Percentiles rank a stretch among this genome's conserved stretches.
phyloP scores from a whole-genome alignment of 2,888 invertebrate genomes.

The Drosophila nigricruria region DNA sequence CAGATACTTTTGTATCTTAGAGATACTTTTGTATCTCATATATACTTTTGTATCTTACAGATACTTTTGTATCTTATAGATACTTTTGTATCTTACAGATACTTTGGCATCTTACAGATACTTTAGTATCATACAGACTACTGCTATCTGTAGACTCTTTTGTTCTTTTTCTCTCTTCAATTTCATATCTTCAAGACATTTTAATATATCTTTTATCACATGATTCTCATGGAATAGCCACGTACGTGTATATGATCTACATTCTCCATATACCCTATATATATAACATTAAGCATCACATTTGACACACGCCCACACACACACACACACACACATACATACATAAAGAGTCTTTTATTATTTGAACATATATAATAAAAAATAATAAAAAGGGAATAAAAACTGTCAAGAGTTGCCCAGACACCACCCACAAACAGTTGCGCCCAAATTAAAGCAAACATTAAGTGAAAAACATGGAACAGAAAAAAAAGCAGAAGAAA shows the following conservation, averaged over 20 bases:
- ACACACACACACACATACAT: neutral
- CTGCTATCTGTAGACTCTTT: no score
- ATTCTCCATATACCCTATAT: neutral
- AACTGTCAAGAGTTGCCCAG: constrained; percentile 26
- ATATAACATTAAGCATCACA: constrained; percentile 9
- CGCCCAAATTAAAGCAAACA: constrained; percentile 37
- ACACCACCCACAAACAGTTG: constrained; percentile 31
- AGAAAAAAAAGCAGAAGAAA: constrained; percentile 21
- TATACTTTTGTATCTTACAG: no score
- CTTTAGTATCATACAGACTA: no score
- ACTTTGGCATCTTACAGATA: no score
- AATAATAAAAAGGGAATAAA: constrained; percentile 23
- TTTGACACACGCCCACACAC: constrained; percentile 8
- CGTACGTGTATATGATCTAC: neutral
- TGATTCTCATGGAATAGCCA: no score
- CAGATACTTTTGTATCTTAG: no score
- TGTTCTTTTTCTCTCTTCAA: no score
- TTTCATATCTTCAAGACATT: no score
- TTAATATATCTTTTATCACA: no score
- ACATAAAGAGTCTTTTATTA: constrained; percentile 11
- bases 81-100: no score
- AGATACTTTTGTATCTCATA: no score
- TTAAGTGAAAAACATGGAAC: constrained; percentile 12
- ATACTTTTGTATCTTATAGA: no score
- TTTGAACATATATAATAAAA: constrained; percentile 13